Evolutionary conservation across 1,140 invertebrate genomes (phyloP).

Genomic region (Cydia strobilella): DNA sequence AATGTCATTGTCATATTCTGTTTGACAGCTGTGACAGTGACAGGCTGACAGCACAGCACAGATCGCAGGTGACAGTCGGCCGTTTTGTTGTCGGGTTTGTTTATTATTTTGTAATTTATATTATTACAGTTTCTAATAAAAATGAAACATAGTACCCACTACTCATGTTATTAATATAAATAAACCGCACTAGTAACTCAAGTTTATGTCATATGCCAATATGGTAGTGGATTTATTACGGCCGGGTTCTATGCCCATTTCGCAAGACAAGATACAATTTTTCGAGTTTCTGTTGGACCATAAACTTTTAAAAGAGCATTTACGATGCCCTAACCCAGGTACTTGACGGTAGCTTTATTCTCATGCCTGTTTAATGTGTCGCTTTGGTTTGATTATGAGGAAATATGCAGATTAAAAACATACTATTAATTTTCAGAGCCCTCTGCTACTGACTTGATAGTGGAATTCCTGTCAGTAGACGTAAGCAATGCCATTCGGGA

Average conservation of each 20-base stretch:
- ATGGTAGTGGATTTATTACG: conserved; percentile 89
- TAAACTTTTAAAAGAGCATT: conserved; percentile 88
- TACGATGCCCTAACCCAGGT: conserved; percentile 89
- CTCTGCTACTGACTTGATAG: conserved; percentile 89
- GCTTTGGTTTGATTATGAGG: too few species aligned
- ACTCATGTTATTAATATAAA: too few species aligned
- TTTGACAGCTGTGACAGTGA: too few species aligned
- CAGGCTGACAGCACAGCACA: too few species aligned
- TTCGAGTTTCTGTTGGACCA: conserved; percentile 95
- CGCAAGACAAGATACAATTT: conserved; percentile 90
- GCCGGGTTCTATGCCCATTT: conserved; percentile 88
- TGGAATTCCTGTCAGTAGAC: conserved; percentile 90
- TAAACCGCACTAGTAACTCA: too few species aligned
- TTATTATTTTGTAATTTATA: too few species aligned
- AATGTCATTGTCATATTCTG: too few species aligned
- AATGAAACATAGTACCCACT: too few species aligned
- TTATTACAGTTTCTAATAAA: too few species aligned
- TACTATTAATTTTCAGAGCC: conserved; percentile 83
- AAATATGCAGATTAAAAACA: not conserved
- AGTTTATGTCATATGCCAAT: not conserved
- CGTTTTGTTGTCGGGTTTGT: too few species aligned
- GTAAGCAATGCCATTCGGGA: conserved; percentile 72
- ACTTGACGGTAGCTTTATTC: conserved; percentile 40
- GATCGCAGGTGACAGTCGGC: too few species aligned
- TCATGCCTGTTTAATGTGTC: not conserved